Base-by-base conservation (phyloP, 2,888 invertebrate genomes). In the Atethmia centrago region DNA sequence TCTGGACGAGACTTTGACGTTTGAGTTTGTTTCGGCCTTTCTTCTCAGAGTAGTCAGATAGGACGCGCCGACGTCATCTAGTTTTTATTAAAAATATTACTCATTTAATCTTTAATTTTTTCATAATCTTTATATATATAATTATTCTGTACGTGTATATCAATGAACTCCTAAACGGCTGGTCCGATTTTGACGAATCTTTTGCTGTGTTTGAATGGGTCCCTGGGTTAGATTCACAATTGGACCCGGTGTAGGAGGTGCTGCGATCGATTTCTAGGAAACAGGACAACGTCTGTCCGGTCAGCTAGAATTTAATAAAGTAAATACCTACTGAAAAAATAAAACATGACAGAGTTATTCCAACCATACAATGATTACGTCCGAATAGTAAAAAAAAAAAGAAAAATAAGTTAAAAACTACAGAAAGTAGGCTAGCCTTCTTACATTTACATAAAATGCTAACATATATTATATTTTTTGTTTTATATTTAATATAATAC, bases 401-500 rank as follows among this genome's bases (percentile, higher is more conserved):
- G 31, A 80, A 80, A 83, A 73, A 83, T 85, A 87, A 87, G 61
- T 83, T 82, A 86, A 68, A 71, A 82, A 72, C 88, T 88, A 90
- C 71, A 74, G 76, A 84, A 77, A 80, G 85, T 88, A 88, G 87
- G 85, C 87, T 89, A 90, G 87, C 88, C 87, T 76, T 87, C 87
- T 89, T 89, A 90, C 80, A 77, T 85, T 87, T 87, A 87, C 88
- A 89, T 84, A 88, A 88, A 89, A 88, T 89, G 89, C 89, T 89
- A 89, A 90, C 89, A 90, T 90, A 88, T 88, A 89, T 88, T 88
- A 90, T 88, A 90, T 87, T 89, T 86, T 84, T 83, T 80, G 80
- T 84, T 85, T 85, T 86, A 83, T 79, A 83, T 80, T 82, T 82
- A 80, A 82, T 87, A 85, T 79, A 82, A 87, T 81, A 87, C 80